Conservation (phyloP, 1,140 invertebrate species). For the Hyles vespertilio region DNA sequence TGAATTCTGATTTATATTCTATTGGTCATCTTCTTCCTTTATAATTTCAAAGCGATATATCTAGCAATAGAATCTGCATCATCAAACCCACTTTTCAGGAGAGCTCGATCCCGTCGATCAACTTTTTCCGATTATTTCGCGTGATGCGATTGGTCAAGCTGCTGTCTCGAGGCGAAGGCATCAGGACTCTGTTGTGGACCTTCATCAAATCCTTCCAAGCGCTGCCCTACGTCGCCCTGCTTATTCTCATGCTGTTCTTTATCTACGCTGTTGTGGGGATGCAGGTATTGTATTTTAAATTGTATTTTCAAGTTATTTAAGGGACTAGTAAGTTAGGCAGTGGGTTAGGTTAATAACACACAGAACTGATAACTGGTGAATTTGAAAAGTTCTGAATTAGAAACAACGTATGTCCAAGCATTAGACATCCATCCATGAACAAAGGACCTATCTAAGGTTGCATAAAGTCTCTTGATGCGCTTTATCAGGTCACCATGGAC, state of each 20-base stretch:
- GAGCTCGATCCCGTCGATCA: constrained; percentile 86
- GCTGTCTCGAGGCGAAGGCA: constrained; percentile 97
- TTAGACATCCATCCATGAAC: no score
- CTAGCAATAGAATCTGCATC: no score
- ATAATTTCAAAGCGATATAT: no score
- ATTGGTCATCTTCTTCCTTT: no score
- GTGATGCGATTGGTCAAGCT: constrained; percentile 99
- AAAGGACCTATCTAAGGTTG: no score
- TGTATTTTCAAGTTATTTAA: background rate
- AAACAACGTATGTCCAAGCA: no score
- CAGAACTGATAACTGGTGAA: no score
- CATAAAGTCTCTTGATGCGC: no score
- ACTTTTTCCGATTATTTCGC: constrained; percentile 97
- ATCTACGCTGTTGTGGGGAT: constrained; percentile 99
- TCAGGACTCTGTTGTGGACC: constrained; percentile 98
- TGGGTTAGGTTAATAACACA: no score
- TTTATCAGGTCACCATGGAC: no score
- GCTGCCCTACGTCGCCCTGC: constrained; percentile 97
- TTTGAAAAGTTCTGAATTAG: no score
- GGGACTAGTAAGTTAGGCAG: background rate
- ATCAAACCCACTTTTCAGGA: constrained; percentile 36
- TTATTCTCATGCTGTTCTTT: constrained; percentile 99
- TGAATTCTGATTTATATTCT: no score
- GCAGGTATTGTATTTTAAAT: constrained; percentile 83
- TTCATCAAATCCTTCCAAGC: constrained; percentile 99